phyloP scores from a whole-genome alignment of 1,140 invertebrate species.

The Caenorhabditis remanei region DNA sequence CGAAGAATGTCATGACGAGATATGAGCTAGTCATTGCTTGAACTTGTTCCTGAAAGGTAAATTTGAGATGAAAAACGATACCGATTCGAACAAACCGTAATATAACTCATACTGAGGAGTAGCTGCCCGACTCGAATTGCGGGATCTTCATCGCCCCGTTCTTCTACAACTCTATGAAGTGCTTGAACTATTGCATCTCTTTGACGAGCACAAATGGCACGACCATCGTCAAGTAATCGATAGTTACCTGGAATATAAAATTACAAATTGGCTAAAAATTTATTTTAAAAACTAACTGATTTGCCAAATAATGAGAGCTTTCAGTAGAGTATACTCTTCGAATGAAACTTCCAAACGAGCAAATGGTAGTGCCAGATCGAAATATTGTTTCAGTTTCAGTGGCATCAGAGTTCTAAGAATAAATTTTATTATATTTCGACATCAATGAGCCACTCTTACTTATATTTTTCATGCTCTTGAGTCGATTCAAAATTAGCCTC shows the following conservation, averaged over 20 bases:
- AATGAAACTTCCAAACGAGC: constrained; percentile 60
- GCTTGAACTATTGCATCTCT: constrained; percentile 31
- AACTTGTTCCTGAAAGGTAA: constrained; percentile 56
- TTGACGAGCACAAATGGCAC: constrained; percentile 40
- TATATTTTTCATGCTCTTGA: constrained; percentile 62
- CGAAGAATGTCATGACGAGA: constrained; percentile 61
- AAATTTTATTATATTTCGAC: background rate
- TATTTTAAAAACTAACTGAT: constrained; percentile 53
- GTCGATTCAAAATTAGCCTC: constrained; percentile 24
- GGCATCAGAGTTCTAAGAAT: constrained; percentile 62
- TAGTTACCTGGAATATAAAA: constrained; percentile 52
- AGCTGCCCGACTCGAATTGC: constrained; percentile 46
- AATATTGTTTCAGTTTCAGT: constrained; percentile 59
- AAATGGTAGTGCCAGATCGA: constrained; percentile 56
- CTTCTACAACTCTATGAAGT: constrained; percentile 47
- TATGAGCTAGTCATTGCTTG: constrained; percentile 56
- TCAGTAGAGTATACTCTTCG: constrained; percentile 60
- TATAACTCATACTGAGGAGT: constrained; percentile 47
- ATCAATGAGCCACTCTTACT: constrained; percentile 30
- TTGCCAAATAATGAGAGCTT: constrained; percentile 64
- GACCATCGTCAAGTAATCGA: constrained; percentile 11
- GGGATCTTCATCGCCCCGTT: constrained; percentile 32
- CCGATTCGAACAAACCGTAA: background rate
- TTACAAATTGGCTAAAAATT: background rate
- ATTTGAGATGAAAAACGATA: background rate